Percentiles rank a stretch among this genome's conserved stretches.
Conservation (phyloP, 2,113 vertebrate species). For the Thermophis baileyi region DNA sequence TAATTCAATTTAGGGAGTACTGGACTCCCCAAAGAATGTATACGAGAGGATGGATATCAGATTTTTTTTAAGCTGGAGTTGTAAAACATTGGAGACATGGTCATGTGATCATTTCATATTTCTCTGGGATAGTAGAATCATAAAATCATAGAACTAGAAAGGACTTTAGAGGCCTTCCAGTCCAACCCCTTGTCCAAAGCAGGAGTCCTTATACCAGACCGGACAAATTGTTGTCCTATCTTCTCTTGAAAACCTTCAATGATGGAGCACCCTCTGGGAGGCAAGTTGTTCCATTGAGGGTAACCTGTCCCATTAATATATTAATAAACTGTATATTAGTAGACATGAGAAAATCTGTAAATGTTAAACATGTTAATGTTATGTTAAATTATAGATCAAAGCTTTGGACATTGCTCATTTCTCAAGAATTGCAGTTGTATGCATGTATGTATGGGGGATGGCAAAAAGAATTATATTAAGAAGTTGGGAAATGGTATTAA, state of each 20-base stretch:
- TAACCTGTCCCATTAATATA: background rate
- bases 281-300: background rate
- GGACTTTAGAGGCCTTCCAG: background rate
- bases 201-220: no score
- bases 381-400: background rate
- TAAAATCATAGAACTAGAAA: background rate
- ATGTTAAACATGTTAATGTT: background rate
- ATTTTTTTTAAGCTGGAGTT: background rate
- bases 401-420: background rate
- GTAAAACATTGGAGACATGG: background rate
- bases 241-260: background rate
- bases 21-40: background rate
- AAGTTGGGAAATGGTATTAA: background rate
- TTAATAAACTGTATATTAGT: background rate
- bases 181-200: background rate
- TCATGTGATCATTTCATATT: background rate
- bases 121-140: background rate
- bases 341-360: background rate
- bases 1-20: background rate
- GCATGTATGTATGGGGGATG: background rate
- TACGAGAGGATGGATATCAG: background rate
- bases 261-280: background rate
- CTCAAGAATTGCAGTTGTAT: background rate
- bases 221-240: background rate
- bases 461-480: background rate